Evolutionary conservation across 2,113 vertebrate genomes (phyloP).

Genomic region (Entelurus aequoreus): DNA sequence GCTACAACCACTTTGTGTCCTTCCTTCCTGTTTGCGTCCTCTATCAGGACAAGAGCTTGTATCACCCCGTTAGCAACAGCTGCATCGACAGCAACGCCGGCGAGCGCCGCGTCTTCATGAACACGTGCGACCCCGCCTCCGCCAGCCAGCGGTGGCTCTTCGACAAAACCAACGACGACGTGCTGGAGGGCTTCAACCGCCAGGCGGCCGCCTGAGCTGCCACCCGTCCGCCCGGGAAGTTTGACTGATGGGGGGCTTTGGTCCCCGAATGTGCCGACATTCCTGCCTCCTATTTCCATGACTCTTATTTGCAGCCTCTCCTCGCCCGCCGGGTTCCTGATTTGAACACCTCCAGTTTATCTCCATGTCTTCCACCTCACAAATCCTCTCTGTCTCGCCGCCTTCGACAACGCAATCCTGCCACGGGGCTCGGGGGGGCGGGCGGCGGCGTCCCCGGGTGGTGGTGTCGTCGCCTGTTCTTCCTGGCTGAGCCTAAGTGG

Average conservation of each 20-base stretch:
- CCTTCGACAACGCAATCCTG: slow-evolving; percentile 25
- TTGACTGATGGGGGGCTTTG: slow-evolving; percentile 10
- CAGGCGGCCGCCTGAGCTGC: slow-evolving; percentile 15
- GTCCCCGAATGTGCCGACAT: background rate
- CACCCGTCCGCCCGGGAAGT: background rate
- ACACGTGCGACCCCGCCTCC: slow-evolving; percentile 44
- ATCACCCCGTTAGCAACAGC: slow-evolving; percentile 61
- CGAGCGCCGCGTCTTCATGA: slow-evolving; percentile 61
- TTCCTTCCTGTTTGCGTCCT: background rate
- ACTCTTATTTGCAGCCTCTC: background rate
- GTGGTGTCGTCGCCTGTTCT: background rate
- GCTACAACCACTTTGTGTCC: background rate
- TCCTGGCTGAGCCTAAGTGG: slow-evolving; percentile 29
- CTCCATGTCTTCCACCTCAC: slow-evolving; percentile 23
- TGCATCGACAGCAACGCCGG: slow-evolving; percentile 50
- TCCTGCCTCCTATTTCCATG: background rate
- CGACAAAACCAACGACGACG: slow-evolving; percentile 58
- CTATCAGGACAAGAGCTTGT: slow-evolving; percentile 58
- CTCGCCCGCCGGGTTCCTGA: slow-evolving; percentile 5
- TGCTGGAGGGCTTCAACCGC: slow-evolving; percentile 58
- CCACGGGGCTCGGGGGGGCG: slow-evolving; percentile 8
- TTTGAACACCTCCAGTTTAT: background rate
- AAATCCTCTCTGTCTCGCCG: slow-evolving; percentile 34
- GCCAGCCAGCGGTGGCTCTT: slow-evolving; percentile 59
- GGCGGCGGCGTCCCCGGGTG: background rate